phyloP scores from a whole-genome alignment of 2,797 vertebrate species.

The Numenius phaeopus region DNA sequence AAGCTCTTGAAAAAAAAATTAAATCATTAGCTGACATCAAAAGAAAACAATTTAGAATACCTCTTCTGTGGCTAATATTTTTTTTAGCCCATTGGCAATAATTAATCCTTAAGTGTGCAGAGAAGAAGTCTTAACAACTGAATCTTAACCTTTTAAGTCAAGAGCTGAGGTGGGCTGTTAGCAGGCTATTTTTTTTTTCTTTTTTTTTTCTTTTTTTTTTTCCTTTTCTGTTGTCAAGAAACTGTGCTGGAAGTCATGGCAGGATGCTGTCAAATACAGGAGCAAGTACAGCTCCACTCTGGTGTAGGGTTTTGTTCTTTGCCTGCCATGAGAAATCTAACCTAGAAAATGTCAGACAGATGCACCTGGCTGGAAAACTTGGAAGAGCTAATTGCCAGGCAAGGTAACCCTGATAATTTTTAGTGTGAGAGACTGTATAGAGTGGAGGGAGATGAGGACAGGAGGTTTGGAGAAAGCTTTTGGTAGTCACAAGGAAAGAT shows the following conservation, averaged over 20 bases:
- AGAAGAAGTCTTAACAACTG: not conserved
- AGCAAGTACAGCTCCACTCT: not conserved
- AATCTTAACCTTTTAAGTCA: not conserved
- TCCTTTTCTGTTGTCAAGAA: not conserved
- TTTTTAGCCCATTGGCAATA: not conserved
- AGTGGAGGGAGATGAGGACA: not conserved
- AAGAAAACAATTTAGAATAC: constrained; percentile 13
- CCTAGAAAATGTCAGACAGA: not conserved
- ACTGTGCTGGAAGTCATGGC: not conserved
- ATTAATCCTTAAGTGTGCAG: not conserved
- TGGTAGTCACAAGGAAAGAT: not conserved
- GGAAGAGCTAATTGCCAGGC: not conserved
- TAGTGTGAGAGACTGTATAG: not conserved
- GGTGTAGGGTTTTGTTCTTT: not conserved
- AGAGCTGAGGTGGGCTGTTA: not conserved
- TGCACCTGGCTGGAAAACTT: not conserved
- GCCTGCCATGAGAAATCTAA: not conserved
- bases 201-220: not conserved
- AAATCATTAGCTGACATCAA: constrained; percentile 1
- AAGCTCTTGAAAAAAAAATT: not conserved
- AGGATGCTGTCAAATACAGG: not conserved
- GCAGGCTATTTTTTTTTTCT: not conserved
- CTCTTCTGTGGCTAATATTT: not conserved
- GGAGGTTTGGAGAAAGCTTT: not conserved
- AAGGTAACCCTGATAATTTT: not conserved